Conservation (phyloP, 2,797 vertebrate genomes). For the Danio tinwini region DNA sequence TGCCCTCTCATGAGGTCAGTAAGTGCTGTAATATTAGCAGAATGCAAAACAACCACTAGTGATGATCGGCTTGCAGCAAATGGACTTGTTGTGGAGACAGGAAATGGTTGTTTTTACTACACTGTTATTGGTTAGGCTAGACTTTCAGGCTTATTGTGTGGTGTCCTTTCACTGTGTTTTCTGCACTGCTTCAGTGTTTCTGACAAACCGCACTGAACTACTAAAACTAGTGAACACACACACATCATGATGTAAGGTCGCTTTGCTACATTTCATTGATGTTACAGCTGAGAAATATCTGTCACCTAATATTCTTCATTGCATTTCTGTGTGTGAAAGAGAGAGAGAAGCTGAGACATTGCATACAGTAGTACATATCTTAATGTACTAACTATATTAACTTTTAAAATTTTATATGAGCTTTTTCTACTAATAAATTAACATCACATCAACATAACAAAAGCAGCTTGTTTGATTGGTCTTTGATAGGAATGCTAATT, state of each 20-base stretch:
- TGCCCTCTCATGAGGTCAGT: not conserved
- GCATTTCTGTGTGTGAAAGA: no score
- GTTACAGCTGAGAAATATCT: not conserved
- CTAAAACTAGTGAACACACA: conserved; percentile 2
- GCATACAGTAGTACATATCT: not conserved
- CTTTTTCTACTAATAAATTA: not conserved
- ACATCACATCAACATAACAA: not conserved
- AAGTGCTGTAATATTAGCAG: not conserved
- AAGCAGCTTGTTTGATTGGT: not conserved
- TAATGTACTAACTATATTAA: not conserved
- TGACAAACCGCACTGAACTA: not conserved
- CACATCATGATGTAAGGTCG: not conserved
- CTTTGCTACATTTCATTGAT: not conserved
- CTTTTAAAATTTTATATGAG: no score
- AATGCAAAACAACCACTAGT: not conserved
- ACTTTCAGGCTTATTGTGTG: not conserved
- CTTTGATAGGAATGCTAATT: not conserved
- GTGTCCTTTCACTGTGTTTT: conserved; percentile 6
- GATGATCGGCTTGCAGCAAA: conserved; percentile 16
- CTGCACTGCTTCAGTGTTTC: not conserved
- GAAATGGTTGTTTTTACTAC: conserved; percentile 49
- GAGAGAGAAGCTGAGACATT: not conserved
- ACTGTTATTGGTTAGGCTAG: conserved; percentile 32
- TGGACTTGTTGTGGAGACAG: conserved; percentile 33
- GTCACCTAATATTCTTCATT: not conserved